A percentile compares a stretch with the other conserved stretches of the same genome.
These are phyloP conservation scores for Orthochromis indermauri DNA, from an alignment of 2,113 vertebrate genomes.

Conservation along the genomic window DNA sequence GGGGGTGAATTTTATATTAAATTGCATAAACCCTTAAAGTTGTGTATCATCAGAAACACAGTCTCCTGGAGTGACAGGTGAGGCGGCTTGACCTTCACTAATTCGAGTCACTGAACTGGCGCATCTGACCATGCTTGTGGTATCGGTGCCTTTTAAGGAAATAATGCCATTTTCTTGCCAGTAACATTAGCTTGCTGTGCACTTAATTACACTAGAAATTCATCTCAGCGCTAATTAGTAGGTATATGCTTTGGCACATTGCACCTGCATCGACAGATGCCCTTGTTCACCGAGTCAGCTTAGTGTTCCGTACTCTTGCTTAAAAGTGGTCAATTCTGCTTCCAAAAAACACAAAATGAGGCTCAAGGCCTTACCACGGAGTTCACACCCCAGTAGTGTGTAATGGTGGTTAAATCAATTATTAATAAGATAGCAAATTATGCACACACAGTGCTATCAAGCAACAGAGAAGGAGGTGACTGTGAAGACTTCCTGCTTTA, in stretches of 20 bases:
- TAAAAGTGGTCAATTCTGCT: background rate
- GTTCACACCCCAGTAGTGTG: background rate
- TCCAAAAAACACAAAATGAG: background rate
- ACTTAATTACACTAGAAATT: background rate
- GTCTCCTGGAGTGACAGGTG: background rate
- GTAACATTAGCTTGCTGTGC: background rate
- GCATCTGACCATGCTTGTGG: background rate
- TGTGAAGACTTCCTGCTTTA: background rate
- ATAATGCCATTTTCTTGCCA: background rate
- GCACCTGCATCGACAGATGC: background rate
- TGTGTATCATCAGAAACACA: background rate
- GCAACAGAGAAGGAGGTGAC: background rate
- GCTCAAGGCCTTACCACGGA: background rate
- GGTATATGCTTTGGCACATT: background rate
- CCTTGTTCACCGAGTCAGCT: background rate
- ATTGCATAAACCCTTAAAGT: background rate
- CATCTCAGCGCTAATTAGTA: background rate
- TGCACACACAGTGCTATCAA: background rate
- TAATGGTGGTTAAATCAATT: background rate
- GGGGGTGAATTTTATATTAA: background rate
- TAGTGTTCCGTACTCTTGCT: background rate
- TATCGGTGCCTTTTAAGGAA: background rate
- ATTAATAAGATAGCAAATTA: background rate
- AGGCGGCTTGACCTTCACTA: background rate
- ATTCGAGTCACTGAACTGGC: background rate